These are phyloP conservation scores for Enteromius radiatus DNA, from an alignment of 2,797 vertebrate species.

Conservation along the genomic window DNA sequence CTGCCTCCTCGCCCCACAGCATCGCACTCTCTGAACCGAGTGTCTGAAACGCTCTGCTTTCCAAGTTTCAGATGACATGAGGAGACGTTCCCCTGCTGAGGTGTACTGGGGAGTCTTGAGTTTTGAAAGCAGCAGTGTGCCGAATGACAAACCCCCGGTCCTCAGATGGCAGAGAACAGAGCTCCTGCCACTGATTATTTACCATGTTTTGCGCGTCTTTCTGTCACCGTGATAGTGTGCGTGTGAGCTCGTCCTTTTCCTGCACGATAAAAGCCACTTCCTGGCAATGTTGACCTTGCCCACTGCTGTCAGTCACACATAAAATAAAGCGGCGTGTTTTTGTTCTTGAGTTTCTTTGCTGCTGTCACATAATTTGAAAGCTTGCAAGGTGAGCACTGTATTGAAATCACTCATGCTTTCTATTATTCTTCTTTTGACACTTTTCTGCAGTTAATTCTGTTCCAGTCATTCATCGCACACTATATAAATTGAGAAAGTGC, in stretches of 20 bases:
- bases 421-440: not conserved
- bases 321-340: not conserved
- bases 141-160: slow-evolving; percentile 44
- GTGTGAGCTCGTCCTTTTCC: slow-evolving; percentile 8
- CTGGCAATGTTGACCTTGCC: slow-evolving; percentile 24
- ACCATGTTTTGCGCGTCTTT: slow-evolving; percentile 25
- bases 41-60: slow-evolving; percentile 49
- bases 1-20: slow-evolving; percentile 4
- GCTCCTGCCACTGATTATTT: slow-evolving; percentile 34
- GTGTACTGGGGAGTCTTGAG: slow-evolving; percentile 37
- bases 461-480: not conserved
- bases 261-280: slow-evolving; percentile 6
- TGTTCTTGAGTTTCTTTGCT: not conserved
- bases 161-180: slow-evolving; percentile 19
- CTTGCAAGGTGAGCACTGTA: not conserved
- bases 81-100: slow-evolving; percentile 36
- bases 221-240: not conserved
- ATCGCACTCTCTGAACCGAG: slow-evolving; percentile 24
- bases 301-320: not conserved
- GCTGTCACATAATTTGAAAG: not conserved
- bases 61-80: slow-evolving; percentile 21
- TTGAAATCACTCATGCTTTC: not conserved
- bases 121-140: slow-evolving; percentile 43
- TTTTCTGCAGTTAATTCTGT: slow-evolving; percentile 13
- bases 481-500: not conserved